Base-by-base conservation (phyloP, 2,888 invertebrate genomes). In the Tyria jacobaeae region DNA sequence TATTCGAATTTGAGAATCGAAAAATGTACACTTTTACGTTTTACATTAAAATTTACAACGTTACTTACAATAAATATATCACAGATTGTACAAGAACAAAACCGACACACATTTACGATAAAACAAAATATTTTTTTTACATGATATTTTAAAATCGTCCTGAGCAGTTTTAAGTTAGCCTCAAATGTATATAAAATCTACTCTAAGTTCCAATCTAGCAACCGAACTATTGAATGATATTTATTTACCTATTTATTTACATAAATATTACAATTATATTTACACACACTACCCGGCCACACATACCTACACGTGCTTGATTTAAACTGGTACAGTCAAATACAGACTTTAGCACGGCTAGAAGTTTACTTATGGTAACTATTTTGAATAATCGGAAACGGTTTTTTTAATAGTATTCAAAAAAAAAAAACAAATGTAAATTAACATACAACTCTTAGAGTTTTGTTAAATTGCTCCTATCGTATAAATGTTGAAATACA, bases 11-110 rank as follows among this genome's bases (percentile, higher is more conserved):
- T 78, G 71, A 82, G 75, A 81, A 70, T 83, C 67, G 69, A 81
- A 78, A 79, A 80, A 78, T 86, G 81, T 88, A 87, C 84, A 87
- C 73, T 74, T 78, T 72, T 68, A 68, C 41, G 61, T 75, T 79
- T 82, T 85, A 89, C 70, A 84, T 78, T 86, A 84, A 77, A 85
- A 89, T 91, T 84, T 92, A 91, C 90, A 92, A 84, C 67, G 71
- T 79, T 86, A 87, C 92, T 94, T 93, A 93, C 86, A 90, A 91
- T 93, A 94, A 92, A 93, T 94, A 93, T 94, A 94, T 94, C 94
- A 94, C 94, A 94, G 94, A 93, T 91, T 90, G 88, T 92, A 94
- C 91, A 92, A 90, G 88, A 91, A 86, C 78, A 73, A 83, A 89
- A 84, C 68, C 62, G 80, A 87, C 82, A 86, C 83, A 83, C 78